phyloP scores from a whole-genome alignment of 1,140 invertebrate genomes.

The Apis mellifera region DNA sequence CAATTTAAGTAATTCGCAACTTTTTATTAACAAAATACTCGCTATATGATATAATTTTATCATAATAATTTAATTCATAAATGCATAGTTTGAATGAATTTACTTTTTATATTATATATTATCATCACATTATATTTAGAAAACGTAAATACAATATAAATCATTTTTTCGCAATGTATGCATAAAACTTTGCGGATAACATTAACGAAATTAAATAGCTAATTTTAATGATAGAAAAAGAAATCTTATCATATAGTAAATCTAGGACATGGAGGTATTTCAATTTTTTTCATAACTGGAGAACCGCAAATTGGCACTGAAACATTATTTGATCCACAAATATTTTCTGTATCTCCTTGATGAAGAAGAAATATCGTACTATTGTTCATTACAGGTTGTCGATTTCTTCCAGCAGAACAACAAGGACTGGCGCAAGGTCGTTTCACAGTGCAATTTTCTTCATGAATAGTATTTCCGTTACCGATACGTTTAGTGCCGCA shows the following conservation, averaged over 20 bases:
- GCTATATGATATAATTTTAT: neutral
- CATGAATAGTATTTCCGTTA: neutral
- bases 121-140: neutral
- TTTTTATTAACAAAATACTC: neutral
- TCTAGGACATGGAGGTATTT: slow-evolving; percentile 48
- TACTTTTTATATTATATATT: neutral
- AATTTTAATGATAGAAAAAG: neutral
- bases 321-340: neutral
- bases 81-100: neutral
- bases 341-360: slow-evolving; percentile 52
- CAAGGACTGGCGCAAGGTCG: slow-evolving; percentile 41
- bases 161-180: neutral
- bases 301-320: slow-evolving; percentile 18
- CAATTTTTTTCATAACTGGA: slow-evolving; percentile 48
- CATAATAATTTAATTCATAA: neutral
- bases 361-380: slow-evolving; percentile 65
- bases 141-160: neutral
- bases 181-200: neutral
- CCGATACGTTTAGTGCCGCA: slow-evolving; percentile 9
- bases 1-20: neutral
- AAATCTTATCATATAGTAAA: slow-evolving; percentile 9
- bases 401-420: slow-evolving; percentile 32
- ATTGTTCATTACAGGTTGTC: slow-evolving; percentile 38
- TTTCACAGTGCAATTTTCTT: slow-evolving; percentile 2
- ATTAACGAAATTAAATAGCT: neutral